phyloP scores from a whole-genome alignment of 2,888 invertebrate genomes.

The Cantharis rufa region DNA sequence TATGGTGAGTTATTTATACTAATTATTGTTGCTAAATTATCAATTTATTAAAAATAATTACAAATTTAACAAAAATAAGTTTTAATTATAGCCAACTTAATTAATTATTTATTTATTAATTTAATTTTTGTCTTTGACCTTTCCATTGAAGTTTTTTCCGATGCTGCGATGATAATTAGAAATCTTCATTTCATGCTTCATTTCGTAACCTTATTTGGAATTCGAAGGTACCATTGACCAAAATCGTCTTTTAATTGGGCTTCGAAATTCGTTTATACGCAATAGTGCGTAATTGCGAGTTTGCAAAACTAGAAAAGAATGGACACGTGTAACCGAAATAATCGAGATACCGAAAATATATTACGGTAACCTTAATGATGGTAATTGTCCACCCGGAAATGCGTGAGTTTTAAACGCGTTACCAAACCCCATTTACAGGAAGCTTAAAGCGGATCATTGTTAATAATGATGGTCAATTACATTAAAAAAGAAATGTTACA shows the following conservation, averaged over 20 bases:
- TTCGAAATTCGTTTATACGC: slow-evolving; percentile 25
- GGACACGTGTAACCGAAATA: slow-evolving; percentile 6
- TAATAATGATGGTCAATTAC: not conserved
- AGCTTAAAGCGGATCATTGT: not conserved
- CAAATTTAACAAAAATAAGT: not conserved
- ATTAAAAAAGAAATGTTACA: not conserved
- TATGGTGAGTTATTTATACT: slow-evolving; percentile 67
- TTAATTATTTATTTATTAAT: not conserved
- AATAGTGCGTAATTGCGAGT: slow-evolving; percentile 20
- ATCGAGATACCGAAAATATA: slow-evolving; percentile 13
- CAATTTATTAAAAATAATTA: not conserved
- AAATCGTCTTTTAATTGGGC: slow-evolving; percentile 23
- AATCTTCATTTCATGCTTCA: slow-evolving; percentile 18
- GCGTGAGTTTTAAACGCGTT: slow-evolving; percentile 3
- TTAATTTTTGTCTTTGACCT: not conserved
- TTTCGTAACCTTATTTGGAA: slow-evolving; percentile 24
- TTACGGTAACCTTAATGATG: slow-evolving; percentile 26
- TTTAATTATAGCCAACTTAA: not conserved
- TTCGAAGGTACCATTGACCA: slow-evolving; percentile 32
- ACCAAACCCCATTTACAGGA: slow-evolving; percentile 8
- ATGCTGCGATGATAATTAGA: slow-evolving; percentile 9
- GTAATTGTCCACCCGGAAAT: slow-evolving; percentile 4
- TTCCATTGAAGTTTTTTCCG: not conserved
- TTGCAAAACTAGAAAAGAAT: slow-evolving; percentile 11
- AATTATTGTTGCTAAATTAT: not conserved